Evolutionary conservation across 2,113 vertebrate species (phyloP).

Genomic region (Anhinga rufa): DNA sequence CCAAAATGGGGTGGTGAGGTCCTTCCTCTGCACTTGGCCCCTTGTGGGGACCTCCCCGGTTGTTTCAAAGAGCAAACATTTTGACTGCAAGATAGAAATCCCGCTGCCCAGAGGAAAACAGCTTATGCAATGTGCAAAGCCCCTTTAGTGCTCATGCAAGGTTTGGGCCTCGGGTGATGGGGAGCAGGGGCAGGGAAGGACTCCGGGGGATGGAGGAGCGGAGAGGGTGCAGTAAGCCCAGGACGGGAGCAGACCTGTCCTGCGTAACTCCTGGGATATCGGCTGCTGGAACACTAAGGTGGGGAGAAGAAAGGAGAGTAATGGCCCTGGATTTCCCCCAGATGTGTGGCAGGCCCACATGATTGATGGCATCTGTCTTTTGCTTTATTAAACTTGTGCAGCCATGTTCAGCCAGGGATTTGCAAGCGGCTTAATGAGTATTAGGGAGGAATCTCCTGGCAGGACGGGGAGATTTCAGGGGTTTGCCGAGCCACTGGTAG

Average conservation of each 20-base stretch:
- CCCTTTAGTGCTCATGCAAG: neutral
- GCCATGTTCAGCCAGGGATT: slow-evolving; percentile 73
- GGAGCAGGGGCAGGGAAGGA: neutral
- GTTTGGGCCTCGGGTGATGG: neutral
- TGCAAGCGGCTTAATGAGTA: slow-evolving; percentile 79
- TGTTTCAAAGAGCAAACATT: neutral
- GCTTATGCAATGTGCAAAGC: accelerated
- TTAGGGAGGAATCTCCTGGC: slow-evolving; percentile 72
- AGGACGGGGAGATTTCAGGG: slow-evolving; percentile 57
- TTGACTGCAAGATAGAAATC: neutral
- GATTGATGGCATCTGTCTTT: slow-evolving; percentile 80
- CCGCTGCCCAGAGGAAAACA: neutral
- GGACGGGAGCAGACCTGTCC: neutral
- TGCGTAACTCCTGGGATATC: neutral
- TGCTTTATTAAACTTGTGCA: slow-evolving; percentile 77
- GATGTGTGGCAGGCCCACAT: slow-evolving; percentile 49
- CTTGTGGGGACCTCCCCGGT: neutral
- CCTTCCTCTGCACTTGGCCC: neutral
- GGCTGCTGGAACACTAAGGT: slow-evolving; percentile 12
- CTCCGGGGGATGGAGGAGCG: accelerated
- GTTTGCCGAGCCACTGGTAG: slow-evolving; percentile 17
- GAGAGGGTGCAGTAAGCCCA: neutral
- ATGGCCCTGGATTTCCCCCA: slow-evolving; percentile 55
- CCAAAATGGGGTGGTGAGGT: accelerated
- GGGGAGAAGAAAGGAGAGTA: slow-evolving; percentile 29